Percentiles rank a stretch among this genome's conserved stretches.
phyloP scores from a whole-genome alignment of 2,888 invertebrate species.

The Caenorhabditis drosophilae region DNA sequence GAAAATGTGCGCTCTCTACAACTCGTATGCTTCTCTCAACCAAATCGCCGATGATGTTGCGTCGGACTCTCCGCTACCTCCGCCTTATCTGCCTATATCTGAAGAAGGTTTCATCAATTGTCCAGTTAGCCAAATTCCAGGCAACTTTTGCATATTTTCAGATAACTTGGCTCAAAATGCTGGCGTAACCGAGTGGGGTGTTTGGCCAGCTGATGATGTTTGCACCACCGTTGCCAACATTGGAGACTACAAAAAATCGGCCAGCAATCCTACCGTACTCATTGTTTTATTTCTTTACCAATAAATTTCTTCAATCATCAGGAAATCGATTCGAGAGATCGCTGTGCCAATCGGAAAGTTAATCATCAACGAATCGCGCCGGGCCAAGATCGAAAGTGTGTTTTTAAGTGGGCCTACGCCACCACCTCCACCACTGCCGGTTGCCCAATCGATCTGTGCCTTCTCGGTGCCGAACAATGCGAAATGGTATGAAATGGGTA shows the following conservation, averaged over 20 bases:
- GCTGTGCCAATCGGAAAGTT: slow-evolving; percentile 44
- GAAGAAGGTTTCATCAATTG: too few species aligned
- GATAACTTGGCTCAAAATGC: too few species aligned
- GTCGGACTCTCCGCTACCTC: background rate
- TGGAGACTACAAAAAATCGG: slow-evolving; percentile 15
- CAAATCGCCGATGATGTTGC: background rate
- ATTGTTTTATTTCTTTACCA: too few species aligned
- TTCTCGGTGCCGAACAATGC: slow-evolving; percentile 39
- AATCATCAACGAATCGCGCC: slow-evolving; percentile 42
- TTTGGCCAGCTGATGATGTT: slow-evolving; percentile 41
- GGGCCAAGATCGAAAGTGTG: slow-evolving; percentile 54
- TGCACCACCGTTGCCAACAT: slow-evolving; percentile 15
- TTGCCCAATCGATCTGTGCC: slow-evolving; percentile 33
- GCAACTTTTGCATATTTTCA: too few species aligned
- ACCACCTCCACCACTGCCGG: slow-evolving; percentile 50
- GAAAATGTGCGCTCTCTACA: too few species aligned
- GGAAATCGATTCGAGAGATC: slow-evolving; percentile 49
- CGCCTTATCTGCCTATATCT: background rate
- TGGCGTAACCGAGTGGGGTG: slow-evolving; percentile 45
- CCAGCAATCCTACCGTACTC: too few species aligned
- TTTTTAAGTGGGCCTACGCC: slow-evolving; percentile 63
- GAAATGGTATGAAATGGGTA: slow-evolving; percentile 25
- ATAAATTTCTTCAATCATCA: slow-evolving; percentile 5
- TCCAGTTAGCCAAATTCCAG: too few species aligned
- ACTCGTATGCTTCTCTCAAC: too few species aligned